Conservation (phyloP, 2,888 invertebrate genomes). For the Sipunculus nudus region DNA sequence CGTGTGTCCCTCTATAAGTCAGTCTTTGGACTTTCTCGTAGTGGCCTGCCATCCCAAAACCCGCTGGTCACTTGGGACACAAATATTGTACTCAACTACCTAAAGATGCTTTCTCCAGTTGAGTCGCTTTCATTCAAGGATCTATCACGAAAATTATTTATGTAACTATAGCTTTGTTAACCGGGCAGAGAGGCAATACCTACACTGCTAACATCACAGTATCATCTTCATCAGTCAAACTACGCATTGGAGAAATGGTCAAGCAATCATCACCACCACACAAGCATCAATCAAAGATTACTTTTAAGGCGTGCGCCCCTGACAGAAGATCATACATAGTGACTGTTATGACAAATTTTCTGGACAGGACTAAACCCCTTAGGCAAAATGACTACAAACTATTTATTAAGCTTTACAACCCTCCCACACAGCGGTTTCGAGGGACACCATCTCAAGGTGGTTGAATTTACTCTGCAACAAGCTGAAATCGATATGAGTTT, state of each 20-base stretch:
- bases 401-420: constrained; percentile 24
- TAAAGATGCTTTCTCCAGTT: constrained; percentile 17
- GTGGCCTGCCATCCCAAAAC: constrained; percentile 24
- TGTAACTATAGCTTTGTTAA: constrained; percentile 27
- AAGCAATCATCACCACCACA: constrained; percentile 30
- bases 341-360: constrained; percentile 14
- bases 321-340: constrained; percentile 25
- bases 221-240: background rate
- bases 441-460: constrained; percentile 28
- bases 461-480: constrained; percentile 16
- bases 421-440: constrained; percentile 19
- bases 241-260: constrained; percentile 20
- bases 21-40: too few species aligned
- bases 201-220: constrained; percentile 20
- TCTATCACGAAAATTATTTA: constrained; percentile 21
- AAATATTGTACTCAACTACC: constrained; percentile 20
- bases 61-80: constrained; percentile 33
- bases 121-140: constrained; percentile 18
- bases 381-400: constrained; percentile 8
- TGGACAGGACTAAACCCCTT: constrained; percentile 16
- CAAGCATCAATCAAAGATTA: constrained; percentile 10
- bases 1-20: constrained; percentile 12
- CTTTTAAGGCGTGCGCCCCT: constrained; percentile 7
- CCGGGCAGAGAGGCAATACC: constrained; percentile 26
- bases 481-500: constrained; percentile 23